These are phyloP conservation scores for Lochmaea capreae DNA, from an alignment of 2,888 invertebrate species.

Conservation along the genomic window DNA sequence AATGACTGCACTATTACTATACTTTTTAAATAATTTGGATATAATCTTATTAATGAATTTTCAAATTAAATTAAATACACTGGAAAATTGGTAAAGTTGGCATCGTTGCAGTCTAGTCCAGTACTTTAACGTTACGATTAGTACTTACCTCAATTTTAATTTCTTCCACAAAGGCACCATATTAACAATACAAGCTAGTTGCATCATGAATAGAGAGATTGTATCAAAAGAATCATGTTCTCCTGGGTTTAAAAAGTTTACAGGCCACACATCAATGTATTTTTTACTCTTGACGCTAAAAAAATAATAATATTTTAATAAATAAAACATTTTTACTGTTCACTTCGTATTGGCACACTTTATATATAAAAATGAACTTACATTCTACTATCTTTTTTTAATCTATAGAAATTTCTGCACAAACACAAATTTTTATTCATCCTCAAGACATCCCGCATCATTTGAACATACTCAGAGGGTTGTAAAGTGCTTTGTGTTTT, in stretches of 20 bases:
- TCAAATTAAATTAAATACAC: too few relatives aligned
- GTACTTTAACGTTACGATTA: too few relatives aligned
- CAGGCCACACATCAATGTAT: slow-evolving; percentile 98
- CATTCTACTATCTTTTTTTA: slow-evolving; percentile 83
- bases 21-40: too few relatives aligned
- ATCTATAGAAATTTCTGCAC: slow-evolving; percentile 88
- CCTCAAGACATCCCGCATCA: slow-evolving; percentile 88
- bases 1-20: too few relatives aligned
- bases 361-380: slow-evolving; percentile 57
- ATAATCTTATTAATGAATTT: too few relatives aligned
- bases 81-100: too few relatives aligned
- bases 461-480: slow-evolving; percentile 79
- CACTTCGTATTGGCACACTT: not conserved
- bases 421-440: slow-evolving; percentile 96
- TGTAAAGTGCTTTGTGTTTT: slow-evolving; percentile 57
- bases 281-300: slow-evolving; percentile 73
- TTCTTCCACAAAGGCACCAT: slow-evolving; percentile 92
- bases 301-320: slow-evolving; percentile 15
- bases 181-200: slow-evolving; percentile 94
- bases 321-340: not conserved
- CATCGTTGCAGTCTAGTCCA: too few relatives aligned
- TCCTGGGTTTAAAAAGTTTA: slow-evolving; percentile 86
- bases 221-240: slow-evolving; percentile 88
- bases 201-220: slow-evolving; percentile 94
- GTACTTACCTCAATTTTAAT: slow-evolving; percentile 70